Evolutionary conservation across 1,140 invertebrate genomes (phyloP).

Genomic region (Hormaphis cornu): DNA sequence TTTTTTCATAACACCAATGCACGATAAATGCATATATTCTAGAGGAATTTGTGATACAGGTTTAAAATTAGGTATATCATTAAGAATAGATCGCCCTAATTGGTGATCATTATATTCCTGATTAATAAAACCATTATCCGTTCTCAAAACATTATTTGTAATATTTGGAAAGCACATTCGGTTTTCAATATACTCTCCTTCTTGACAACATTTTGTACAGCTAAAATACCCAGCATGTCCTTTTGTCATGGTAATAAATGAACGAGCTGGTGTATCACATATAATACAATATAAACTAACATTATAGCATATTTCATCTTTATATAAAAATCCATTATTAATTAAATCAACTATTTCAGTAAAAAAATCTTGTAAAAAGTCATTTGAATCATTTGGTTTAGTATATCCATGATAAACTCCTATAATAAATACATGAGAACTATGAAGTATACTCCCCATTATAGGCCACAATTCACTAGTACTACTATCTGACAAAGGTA

Average conservation of each 20-base stretch:
- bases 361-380: not conserved
- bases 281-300: not conserved
- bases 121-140: conserved; percentile 36
- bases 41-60: conserved; percentile 39
- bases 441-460: not conserved
- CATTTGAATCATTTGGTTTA: not conserved
- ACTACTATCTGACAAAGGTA: not conserved
- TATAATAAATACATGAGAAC: not conserved
- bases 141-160: conserved; percentile 31
- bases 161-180: conserved; percentile 36
- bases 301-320: not conserved
- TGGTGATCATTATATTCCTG: conserved; percentile 41
- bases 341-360: not conserved
- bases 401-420: not conserved
- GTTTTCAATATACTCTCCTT: conserved; percentile 36
- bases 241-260: conserved; percentile 36
- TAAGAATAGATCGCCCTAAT: conserved; percentile 37
- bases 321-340: not conserved
- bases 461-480: not conserved
- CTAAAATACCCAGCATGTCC: conserved; percentile 36
- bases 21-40: conserved; percentile 38
- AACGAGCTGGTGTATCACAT: not conserved
- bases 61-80: conserved; percentile 30
- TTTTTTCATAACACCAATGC: conserved; percentile 42
- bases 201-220: conserved; percentile 37